These are phyloP conservation scores for Drosophila ohnishii DNA, from an alignment of 1,140 invertebrate species.

Conservation along the genomic window DNA sequence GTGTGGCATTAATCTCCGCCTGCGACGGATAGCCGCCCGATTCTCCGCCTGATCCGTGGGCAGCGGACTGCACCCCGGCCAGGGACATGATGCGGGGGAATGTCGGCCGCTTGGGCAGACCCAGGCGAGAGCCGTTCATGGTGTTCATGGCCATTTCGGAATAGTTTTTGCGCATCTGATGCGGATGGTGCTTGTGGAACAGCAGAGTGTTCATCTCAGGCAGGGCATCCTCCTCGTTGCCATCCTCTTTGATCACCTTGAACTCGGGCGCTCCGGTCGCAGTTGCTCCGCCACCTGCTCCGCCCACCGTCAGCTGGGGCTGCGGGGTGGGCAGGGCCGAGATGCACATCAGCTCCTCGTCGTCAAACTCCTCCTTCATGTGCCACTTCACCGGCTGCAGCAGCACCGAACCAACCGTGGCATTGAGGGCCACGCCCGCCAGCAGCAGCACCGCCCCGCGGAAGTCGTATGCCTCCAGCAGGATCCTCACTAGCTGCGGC, in stretches of 20 bases:
- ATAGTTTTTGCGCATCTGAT: slow-evolving; percentile 80
- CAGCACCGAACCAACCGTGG: slow-evolving; percentile 86
- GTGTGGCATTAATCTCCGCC: slow-evolving; percentile 67
- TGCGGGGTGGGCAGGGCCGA: slow-evolving; percentile 69
- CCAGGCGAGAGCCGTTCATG: slow-evolving; percentile 71
- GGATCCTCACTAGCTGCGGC: slow-evolving; percentile 87
- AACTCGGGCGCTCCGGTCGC: slow-evolving; percentile 52
- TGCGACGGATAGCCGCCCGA: slow-evolving; percentile 68
- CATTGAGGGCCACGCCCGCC: slow-evolving; percentile 87
- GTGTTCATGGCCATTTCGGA: slow-evolving; percentile 82
- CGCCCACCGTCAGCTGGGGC: slow-evolving; percentile 51
- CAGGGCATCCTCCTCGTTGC: slow-evolving; percentile 83
- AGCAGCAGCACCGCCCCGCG: slow-evolving; percentile 87
- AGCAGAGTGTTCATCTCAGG: slow-evolving; percentile 81
- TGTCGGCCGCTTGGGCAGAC: slow-evolving; percentile 77
- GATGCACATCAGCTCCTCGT: slow-evolving; percentile 85
- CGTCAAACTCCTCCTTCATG: slow-evolving; percentile 85
- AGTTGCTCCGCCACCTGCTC: slow-evolving; percentile 25
- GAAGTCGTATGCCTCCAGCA: slow-evolving; percentile 86
- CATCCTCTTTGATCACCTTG: slow-evolving; percentile 82
- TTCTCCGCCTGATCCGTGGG: slow-evolving; percentile 45
- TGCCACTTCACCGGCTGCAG: slow-evolving; percentile 88
- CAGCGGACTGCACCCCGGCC: slow-evolving; percentile 73
- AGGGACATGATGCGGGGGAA: slow-evolving; percentile 82
- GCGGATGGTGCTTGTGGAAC: slow-evolving; percentile 68